Base-by-base conservation (phyloP, 2,888 invertebrate species). In the Microctonus hyperodae region DNA sequence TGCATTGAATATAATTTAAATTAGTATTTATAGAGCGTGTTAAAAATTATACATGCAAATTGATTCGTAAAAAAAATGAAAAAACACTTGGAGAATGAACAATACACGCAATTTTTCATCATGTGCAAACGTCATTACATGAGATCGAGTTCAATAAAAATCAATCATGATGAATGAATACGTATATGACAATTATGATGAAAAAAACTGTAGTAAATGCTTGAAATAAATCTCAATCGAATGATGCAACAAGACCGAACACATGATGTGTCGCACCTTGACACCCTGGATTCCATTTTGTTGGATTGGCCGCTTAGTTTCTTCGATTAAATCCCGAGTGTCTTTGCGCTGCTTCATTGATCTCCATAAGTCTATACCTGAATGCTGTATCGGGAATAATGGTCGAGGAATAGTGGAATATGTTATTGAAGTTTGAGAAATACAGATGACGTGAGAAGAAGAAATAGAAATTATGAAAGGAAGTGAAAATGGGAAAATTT, bases 191-290 rank as follows among this genome's bases (percentile, higher is more conserved):
- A 65, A 65, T 59, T 16, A 68, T 44, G 61, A 37, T 55, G 64
- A 64, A 56, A 35, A 44, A 61, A 13, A 25, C 35, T 60, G 59
- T 58, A 58, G n/a, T 7, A 62, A 53, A 67, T 35, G 65, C 31
- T 56, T 62, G 57, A 51, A 65, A 44, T 50, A 61, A 61, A 33
- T 33, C 62, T 62, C 59, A 67, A 71, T 65, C 71, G 53, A 63
- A 74, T 72, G 69, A 73, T 72, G 72, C 67, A 75, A 76, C 74
- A 77, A 74, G 75, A 79, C 73, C 75, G 76, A 80, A 75, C 71
- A 75, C 74, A 68, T 73, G 73, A 72, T 70, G 72, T 75, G 75
- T 81, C 83, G 82, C 83, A 83, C 83, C 83, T 83, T 82, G 73
- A 80, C 77, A 78, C 77, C 78, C 72, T 75, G 74, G 77, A 75